Evolutionary conservation across 64 coral and sea anemone genomes (phyloP).

Genomic region (Catalaphyllia jardinei): DNA sequence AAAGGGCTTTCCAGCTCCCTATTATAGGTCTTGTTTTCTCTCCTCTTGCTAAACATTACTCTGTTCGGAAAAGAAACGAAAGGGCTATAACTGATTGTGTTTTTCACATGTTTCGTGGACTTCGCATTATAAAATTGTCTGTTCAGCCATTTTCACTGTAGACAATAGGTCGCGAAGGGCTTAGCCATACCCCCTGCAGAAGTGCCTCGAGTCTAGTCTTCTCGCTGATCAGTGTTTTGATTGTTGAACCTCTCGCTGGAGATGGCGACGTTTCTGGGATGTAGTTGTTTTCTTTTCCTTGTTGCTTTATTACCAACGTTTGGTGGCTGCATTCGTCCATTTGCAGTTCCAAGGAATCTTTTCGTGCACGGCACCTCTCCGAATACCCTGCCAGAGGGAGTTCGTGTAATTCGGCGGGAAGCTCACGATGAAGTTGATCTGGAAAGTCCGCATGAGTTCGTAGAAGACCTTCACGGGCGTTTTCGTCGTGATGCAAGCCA

Average conservation of each 20-base stretch:
- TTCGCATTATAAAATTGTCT: neutral
- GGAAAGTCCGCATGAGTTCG: neutral
- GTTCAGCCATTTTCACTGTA: neutral
- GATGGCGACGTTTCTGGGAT: neutral
- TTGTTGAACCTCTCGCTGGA: neutral
- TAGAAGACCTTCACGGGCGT: neutral
- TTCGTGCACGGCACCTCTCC: conserved; percentile 33
- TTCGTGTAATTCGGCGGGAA: neutral
- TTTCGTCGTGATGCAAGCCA: neutral
- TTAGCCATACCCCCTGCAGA: neutral
- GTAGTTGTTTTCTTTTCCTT: neutral
- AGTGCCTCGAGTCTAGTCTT: neutral
- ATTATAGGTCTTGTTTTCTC: too few relatives aligned
- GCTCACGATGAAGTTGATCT: neutral
- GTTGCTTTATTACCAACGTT: neutral
- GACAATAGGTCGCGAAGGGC: neutral
- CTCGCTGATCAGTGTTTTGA: neutral
- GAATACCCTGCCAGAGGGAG: conserved; percentile 46
- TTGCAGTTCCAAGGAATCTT: conserved; percentile 50
- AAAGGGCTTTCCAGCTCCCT: too few relatives aligned
- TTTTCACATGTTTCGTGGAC: too few relatives aligned
- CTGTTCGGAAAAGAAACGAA: neutral
- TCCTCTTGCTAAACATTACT: too few relatives aligned
- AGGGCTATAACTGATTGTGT: neutral
- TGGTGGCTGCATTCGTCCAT: conserved; percentile 35